Conservation (phyloP, 2,888 invertebrate genomes). For the Habroteleia sp. region DNA sequence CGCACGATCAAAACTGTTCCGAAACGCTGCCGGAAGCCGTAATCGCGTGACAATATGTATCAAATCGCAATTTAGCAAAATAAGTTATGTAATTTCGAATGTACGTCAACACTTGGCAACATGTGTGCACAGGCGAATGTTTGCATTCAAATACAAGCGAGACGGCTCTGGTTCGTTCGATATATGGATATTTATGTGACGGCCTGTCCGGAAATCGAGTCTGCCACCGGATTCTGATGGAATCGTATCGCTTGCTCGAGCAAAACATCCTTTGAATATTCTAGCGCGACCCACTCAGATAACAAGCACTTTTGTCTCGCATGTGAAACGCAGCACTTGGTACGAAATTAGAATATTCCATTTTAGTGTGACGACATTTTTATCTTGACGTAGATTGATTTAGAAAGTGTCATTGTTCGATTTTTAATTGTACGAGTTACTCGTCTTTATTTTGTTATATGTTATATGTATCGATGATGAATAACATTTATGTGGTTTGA, state of each 20-base stretch:
- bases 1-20: slow-evolving; percentile 13
- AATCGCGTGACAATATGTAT: slow-evolving; percentile 52
- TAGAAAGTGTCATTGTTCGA: no score
- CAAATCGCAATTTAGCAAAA: slow-evolving; percentile 53
- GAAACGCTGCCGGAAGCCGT: slow-evolving; percentile 1
- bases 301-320: slow-evolving; percentile 60
- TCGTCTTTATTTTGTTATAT: no score
- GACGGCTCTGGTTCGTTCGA: slow-evolving; percentile 48
- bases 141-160: slow-evolving; percentile 30
- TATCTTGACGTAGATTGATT: slow-evolving; percentile 7
- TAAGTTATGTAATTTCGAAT: slow-evolving; percentile 51
- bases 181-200: slow-evolving; percentile 67
- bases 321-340: slow-evolving; percentile 40
- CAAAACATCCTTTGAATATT: slow-evolving; percentile 64
- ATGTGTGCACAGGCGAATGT: slow-evolving; percentile 19
- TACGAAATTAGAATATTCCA: slow-evolving; percentile 59
- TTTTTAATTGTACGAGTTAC: no score
- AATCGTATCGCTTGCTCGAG: slow-evolving; percentile 60
- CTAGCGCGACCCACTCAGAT: slow-evolving; percentile 55
- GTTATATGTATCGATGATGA: no score
- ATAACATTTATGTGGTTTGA: no score
- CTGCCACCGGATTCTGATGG: slow-evolving; percentile 59
- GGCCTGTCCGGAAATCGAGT: slow-evolving; percentile 65
- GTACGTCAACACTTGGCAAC: slow-evolving; percentile 53
- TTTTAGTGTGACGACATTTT: slow-evolving; percentile 26